Evolutionary conservation across 2,113 vertebrate genomes (phyloP).

Genomic region (Oncorhynchus tshawytscha): DNA sequence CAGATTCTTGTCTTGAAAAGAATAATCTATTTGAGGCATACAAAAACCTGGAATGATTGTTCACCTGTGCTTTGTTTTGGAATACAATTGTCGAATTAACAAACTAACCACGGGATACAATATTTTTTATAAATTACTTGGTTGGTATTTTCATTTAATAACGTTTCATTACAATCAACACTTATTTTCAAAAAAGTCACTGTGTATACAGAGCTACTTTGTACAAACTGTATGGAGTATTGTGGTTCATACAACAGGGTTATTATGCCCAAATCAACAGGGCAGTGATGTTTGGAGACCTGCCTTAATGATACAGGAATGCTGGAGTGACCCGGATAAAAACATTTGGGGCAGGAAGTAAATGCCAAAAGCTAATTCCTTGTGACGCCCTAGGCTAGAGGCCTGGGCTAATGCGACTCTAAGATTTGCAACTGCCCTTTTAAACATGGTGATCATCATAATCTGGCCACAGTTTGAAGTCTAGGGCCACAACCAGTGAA

Average conservation of each 20-base stretch:
- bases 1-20: slow-evolving; percentile 41
- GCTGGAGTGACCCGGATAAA: no score
- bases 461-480: no score
- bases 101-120: slow-evolving; percentile 31
- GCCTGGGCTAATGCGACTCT: no score
- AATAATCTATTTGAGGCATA: slow-evolving; percentile 40
- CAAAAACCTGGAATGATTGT: slow-evolving; percentile 50
- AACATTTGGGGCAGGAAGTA: no score
- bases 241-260: background rate
- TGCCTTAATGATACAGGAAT: slow-evolving; percentile 20
- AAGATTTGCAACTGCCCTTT: no score
- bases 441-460: no score
- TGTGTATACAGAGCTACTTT: background rate
- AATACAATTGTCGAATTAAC: slow-evolving; percentile 28
- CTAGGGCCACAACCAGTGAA: slow-evolving; percentile 4
- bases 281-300: slow-evolving; percentile 22
- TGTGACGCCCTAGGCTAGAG: no score
- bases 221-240: background rate
- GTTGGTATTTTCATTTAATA: background rate
- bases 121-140: background rate
- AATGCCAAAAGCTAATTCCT: no score
- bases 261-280: no score
- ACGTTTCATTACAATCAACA: background rate
- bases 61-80: slow-evolving; percentile 65
- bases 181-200: background rate